These are phyloP conservation scores for Camelus bactrianus DNA, from an alignment of 2,113 vertebrate species.

Conservation along the genomic window DNA sequence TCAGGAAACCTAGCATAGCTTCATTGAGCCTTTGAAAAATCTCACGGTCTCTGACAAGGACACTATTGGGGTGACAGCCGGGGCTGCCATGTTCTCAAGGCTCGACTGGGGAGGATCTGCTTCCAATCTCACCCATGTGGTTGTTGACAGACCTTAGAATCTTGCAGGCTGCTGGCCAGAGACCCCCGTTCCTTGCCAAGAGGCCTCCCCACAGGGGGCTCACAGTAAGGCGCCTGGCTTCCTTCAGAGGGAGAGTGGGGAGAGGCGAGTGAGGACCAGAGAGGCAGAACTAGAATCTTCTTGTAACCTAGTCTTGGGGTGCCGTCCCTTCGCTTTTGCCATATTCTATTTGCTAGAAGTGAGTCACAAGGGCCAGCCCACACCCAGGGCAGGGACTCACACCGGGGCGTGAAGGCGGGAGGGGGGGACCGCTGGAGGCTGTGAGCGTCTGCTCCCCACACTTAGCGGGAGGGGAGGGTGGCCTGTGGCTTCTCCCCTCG, in stretches of 20 bases:
- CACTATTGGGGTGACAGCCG: rapidly evolving
- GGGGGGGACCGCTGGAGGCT: neutral
- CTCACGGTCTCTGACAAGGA: neutral
- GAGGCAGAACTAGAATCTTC: neutral
- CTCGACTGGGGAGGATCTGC: neutral
- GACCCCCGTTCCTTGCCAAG: neutral
- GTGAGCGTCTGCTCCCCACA: too few relatives aligned
- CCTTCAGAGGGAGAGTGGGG: neutral
- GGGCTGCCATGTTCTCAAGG: too few relatives aligned
- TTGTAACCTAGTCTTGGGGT: neutral
- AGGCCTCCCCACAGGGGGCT: neutral
- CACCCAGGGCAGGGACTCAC: rapidly evolving
- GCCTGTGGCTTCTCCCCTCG: neutral
- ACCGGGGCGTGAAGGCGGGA: neutral
- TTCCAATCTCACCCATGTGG: rapidly evolving
- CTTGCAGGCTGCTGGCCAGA: neutral
- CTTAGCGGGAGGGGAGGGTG: neutral
- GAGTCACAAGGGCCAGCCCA: neutral
- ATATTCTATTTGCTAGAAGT: neutral
- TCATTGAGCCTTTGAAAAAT: neutral
- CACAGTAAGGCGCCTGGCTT: neutral
- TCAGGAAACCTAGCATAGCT: neutral
- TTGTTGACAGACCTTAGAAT: neutral
- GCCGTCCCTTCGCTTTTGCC: neutral
- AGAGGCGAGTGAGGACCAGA: neutral